Percentiles rank a stretch among this genome's conserved stretches.
These are phyloP conservation scores for Gambelia wislizenii DNA, from an alignment of 2,797 vertebrate genomes.

Conservation along the genomic window DNA sequence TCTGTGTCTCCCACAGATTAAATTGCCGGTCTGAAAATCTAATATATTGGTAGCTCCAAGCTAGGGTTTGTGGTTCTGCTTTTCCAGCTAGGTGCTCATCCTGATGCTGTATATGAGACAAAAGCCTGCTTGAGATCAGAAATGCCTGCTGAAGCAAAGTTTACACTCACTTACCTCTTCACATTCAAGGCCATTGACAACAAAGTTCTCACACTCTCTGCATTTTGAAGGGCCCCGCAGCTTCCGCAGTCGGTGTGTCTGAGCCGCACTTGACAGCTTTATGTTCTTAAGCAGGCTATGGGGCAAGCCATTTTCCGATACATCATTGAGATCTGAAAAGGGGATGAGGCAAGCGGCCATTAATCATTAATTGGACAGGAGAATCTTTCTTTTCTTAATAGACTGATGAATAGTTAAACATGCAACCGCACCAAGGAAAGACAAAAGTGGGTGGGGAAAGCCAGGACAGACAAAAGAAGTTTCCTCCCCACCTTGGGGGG, in stretches of 20 bases:
- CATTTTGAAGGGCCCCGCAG: slow-evolving; percentile 91
- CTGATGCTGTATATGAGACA: not conserved
- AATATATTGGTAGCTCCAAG: not conserved
- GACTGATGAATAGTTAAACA: not conserved
- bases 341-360: not conserved
- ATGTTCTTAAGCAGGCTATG: slow-evolving; percentile 75
- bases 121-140: not conserved
- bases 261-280: slow-evolving; percentile 83
- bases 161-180: slow-evolving; percentile 86
- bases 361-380: not conserved
- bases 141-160: not conserved
- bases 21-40: too few relatives aligned
- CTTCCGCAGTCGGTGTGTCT: slow-evolving; percentile 87
- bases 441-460: not conserved
- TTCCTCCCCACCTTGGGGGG: too few relatives aligned
- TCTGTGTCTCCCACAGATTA: too few relatives aligned
- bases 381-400: not conserved
- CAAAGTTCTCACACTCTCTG: slow-evolving; percentile 92
- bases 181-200: slow-evolving; percentile 93
- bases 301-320: slow-evolving; percentile 74
- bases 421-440: not conserved
- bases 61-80: not conserved
- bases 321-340: slow-evolving; percentile 50
- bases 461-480: not conserved
- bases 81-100: not conserved